Evolutionary conservation across 2,113 vertebrate genomes (phyloP).

Genomic region (Ammodytes dubius): DNA sequence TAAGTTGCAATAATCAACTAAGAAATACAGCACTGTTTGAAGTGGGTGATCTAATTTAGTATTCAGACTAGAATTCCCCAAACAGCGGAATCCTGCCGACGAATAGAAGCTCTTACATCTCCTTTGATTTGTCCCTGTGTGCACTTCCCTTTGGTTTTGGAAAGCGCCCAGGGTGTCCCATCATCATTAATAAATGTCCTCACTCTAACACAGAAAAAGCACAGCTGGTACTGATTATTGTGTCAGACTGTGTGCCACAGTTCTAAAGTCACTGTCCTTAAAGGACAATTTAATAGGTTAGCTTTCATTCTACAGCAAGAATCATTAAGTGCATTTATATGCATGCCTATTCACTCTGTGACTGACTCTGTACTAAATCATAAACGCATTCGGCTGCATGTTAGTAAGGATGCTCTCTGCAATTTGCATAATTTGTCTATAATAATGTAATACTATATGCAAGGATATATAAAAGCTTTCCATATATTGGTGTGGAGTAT

Average conservation of each 20-base stretch:
- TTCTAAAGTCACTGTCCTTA: slow-evolving; percentile 41
- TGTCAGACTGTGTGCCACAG: slow-evolving; percentile 37
- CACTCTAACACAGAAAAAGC: slow-evolving; percentile 49
- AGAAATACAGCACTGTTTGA: neutral
- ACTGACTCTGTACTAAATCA: slow-evolving; percentile 12
- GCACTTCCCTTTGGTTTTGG: slow-evolving; percentile 70
- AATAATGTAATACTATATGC: neutral
- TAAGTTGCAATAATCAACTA: neutral
- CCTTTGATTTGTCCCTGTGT: slow-evolving; percentile 71
- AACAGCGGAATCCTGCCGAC: slow-evolving; percentile 41
- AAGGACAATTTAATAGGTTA: slow-evolving; percentile 44
- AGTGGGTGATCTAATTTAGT: slow-evolving; percentile 21
- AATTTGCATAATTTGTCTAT: slow-evolving; percentile 31
- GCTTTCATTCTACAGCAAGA: slow-evolving; percentile 15
- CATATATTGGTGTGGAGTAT: slow-evolving; percentile 4
- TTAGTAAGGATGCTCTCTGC: slow-evolving; percentile 3
- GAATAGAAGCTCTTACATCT: slow-evolving; percentile 43
- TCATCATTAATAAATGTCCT: slow-evolving; percentile 72
- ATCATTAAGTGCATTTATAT: neutral
- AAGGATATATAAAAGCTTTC: slow-evolving; percentile 3
- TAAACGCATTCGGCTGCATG: neutral
- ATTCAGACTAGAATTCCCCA: slow-evolving; percentile 33
- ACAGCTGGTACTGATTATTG: slow-evolving; percentile 47
- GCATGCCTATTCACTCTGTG: slow-evolving; percentile 2
- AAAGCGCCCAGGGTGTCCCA: slow-evolving; percentile 70